A percentile compares a stretch with the other conserved stretches of the same genome.
phyloP scores from a whole-genome alignment of 2,888 invertebrate genomes.

The Ephialtes manifestator region DNA sequence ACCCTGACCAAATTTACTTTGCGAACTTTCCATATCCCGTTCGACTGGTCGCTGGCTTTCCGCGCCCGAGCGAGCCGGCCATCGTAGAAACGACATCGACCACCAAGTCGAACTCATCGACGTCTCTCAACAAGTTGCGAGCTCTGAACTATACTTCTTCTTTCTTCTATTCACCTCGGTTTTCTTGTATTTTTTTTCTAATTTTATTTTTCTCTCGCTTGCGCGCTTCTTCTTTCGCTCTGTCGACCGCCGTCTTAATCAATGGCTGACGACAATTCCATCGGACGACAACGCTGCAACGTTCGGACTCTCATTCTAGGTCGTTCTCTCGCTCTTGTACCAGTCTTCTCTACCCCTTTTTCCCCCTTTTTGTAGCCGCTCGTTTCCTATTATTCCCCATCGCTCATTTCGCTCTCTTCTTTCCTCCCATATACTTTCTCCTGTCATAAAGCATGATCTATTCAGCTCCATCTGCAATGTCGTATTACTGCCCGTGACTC shows the following conservation, averaged over 20 bases:
- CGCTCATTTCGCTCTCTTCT: conserved; percentile 13
- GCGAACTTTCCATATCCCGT: conserved; percentile 79
- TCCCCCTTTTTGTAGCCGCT: neutral
- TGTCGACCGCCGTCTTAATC: conserved; percentile 22
- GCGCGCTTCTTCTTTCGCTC: conserved; percentile 18
- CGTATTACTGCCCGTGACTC: conserved; percentile 42
- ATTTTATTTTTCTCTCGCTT: conserved; percentile 15
- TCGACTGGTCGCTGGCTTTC: conserved; percentile 27
- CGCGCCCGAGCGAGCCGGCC: conserved; percentile 1
- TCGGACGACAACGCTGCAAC: conserved; percentile 37
- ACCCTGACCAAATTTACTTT: conserved; percentile 81
- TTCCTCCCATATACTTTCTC: neutral
- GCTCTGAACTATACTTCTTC: conserved; percentile 4
- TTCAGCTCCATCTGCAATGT: conserved; percentile 49
- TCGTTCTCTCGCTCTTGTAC: neutral
- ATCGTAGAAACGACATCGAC: conserved; percentile 16
- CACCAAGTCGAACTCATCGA: conserved; percentile 50
- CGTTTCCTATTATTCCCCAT: conserved; percentile 37
- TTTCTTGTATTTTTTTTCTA: neutral
- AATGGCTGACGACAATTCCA: conserved; percentile 57
- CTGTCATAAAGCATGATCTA: conserved; percentile 44
- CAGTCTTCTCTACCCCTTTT: neutral
- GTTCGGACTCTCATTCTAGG: conserved; percentile 35
- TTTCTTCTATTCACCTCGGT: conserved; percentile 2
- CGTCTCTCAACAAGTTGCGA: conserved; percentile 7